Conservation (phyloP, 2,113 vertebrate species). For the Tylochromis polylepis region DNA sequence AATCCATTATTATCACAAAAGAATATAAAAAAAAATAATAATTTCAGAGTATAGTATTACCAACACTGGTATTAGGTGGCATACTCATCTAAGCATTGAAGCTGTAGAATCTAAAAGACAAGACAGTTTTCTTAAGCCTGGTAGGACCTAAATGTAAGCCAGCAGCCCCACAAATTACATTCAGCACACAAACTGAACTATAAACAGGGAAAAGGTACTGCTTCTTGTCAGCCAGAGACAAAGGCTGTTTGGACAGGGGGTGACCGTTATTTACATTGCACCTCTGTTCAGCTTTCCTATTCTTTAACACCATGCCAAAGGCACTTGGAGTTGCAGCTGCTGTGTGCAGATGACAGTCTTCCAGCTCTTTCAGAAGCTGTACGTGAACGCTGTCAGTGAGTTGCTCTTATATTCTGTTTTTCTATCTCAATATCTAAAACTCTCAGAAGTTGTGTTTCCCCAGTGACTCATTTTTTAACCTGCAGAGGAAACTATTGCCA, state of each 20-base stretch:
- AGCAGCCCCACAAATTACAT: slow-evolving; percentile 7
- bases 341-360: background rate
- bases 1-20: background rate
- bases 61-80: background rate
- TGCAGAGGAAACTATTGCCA: slow-evolving; percentile 5
- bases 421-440: background rate
- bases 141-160: background rate
- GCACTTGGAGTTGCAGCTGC: background rate
- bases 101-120: background rate
- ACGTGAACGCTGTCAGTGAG: background rate
- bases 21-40: background rate
- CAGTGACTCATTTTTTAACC: background rate
- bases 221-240: slow-evolving; percentile 45
- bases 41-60: background rate
- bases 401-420: background rate
- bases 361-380: background rate
- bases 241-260: slow-evolving; percentile 44
- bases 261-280: slow-evolving; percentile 48
- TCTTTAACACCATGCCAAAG: slow-evolving; percentile 1
- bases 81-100: background rate
- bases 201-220: slow-evolving; percentile 47
- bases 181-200: background rate
- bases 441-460: background rate
- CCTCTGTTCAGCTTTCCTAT: slow-evolving; percentile 16
- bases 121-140: background rate